phyloP scores from a whole-genome alignment of 2,113 vertebrate genomes.

The Ceyx melanurus region DNA sequence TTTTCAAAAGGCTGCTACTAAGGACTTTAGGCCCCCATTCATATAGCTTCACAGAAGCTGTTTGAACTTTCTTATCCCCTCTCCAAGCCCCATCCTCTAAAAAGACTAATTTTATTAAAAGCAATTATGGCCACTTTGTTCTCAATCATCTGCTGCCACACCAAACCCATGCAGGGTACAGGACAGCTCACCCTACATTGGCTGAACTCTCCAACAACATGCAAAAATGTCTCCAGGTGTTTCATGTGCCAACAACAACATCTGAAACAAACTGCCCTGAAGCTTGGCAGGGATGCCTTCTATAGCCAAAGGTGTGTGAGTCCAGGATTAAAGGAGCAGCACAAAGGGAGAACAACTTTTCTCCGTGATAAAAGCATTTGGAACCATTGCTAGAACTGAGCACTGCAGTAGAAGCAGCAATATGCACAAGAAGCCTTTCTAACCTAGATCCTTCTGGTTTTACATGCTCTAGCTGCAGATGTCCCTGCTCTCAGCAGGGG shows the following conservation, averaged over 20 bases:
- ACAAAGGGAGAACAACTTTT: background rate
- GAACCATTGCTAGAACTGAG: background rate
- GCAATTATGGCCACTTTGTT: background rate
- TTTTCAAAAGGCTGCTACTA: background rate
- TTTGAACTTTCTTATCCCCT: background rate
- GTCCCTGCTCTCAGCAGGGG: no score
- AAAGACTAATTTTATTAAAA: background rate
- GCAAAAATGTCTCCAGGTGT: background rate
- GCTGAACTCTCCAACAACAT: background rate
- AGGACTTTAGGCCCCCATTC: background rate
- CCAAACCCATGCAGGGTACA: background rate
- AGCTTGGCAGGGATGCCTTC: background rate
- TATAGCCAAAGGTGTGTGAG: background rate
- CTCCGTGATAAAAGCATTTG: background rate
- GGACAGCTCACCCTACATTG: background rate
- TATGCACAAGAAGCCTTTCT: background rate
- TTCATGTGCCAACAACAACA: background rate
- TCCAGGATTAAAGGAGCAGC: background rate
- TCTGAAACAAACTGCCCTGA: background rate
- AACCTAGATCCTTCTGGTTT: constrained; percentile 15
- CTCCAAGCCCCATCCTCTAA: background rate
- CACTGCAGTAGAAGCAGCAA: background rate
- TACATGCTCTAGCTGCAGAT: background rate
- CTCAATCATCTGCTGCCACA: background rate
- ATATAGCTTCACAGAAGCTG: background rate